Base-by-base conservation (phyloP, 2,797 vertebrate species). In the Gallinago solitaria region DNA sequence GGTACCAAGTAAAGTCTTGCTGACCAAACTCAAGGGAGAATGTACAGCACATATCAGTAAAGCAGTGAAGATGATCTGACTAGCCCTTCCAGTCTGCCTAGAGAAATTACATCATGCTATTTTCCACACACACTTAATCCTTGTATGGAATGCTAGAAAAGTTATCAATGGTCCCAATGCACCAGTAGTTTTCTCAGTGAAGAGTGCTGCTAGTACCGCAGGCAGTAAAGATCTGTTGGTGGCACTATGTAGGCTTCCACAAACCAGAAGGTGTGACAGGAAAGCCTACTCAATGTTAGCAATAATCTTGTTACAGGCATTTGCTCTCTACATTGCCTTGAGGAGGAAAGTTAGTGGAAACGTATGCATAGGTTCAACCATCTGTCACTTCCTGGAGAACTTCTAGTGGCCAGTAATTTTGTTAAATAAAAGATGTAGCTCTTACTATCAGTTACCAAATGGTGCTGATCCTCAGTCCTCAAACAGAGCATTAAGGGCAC, bases 161-260 rank as follows among this genome's bases (percentile, higher is more conserved):
- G 10, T 32, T 81, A 11, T 16, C 39, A 43, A 6, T 16, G 32
- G 57, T 59, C 54, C 12, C n/a, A 53, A 16, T 19, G 18, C 4
- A 7, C 8, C 33, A 20, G 39, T 9, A 45, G 3, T 15, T 41
- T 82, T 60, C 16, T 24, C 39, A 56, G 11, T 24, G 45, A 80
- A 60, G 15, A 16, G 5, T 3, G 1, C 19, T 3, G 1, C 19
- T 30, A 41, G 20, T 18, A 15, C 21, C 47, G 8, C 18, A 35
- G 6, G 39, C n/a, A 43, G 8, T 9, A 16, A 23, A 57, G 16
- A 35, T 67, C n/a, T 82, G 18, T 43, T 37, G 7, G 12, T 43
- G 32, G 4, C 48, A 13, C 11, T 68, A 6, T 1, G 4, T 20
- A 73, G 35, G 23, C 10, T 81, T 53, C 53, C 15, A 74, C 23